phyloP scores from a whole-genome alignment of 2,888 invertebrate genomes.

The Pherbina coryleti region DNA sequence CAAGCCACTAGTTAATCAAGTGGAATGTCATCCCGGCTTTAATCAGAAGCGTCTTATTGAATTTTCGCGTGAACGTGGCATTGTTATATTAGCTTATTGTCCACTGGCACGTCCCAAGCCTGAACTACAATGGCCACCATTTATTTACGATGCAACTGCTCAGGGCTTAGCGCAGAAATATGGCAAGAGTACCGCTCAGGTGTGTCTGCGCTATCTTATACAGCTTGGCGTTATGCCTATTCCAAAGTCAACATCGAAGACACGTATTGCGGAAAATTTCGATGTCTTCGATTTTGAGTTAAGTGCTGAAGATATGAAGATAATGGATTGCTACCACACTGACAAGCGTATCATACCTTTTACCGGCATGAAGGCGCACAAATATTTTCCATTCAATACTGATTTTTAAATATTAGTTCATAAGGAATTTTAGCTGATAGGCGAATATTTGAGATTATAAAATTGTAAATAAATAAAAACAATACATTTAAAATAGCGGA shows the following conservation, averaged over 20 bases:
- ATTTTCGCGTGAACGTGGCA: conserved; percentile 76
- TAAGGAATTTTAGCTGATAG: not conserved
- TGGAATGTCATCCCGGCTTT: conserved; percentile 67
- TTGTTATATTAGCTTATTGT: conserved; percentile 79
- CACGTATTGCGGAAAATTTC: conserved; percentile 72
- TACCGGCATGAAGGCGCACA: conserved; percentile 60
- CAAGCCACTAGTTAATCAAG: conserved; percentile 67
- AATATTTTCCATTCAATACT: conserved; percentile 63
- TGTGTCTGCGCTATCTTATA: conserved; percentile 75
- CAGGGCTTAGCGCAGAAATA: conserved; percentile 73
- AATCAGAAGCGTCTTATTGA: conserved; percentile 73
- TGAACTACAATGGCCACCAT: conserved; percentile 71
- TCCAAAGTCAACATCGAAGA: conserved; percentile 72
- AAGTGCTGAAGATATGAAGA: conserved; percentile 70
- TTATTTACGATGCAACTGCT: conserved; percentile 67
- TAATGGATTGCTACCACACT: conserved; percentile 58
- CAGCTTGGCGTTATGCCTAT: conserved; percentile 72
- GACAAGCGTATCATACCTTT: conserved; percentile 62
- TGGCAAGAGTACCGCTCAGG: conserved; percentile 75
- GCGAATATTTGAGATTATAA: not conserved
- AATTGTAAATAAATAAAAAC: not conserved
- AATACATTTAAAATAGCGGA: no score
- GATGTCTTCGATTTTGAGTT: conserved; percentile 74
- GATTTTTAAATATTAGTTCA: conserved; percentile 53
- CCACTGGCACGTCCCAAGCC: conserved; percentile 78